A percentile compares a stretch with the other conserved stretches of the same genome.
Evolutionary conservation across 2,113 vertebrate species (phyloP).

Genomic region (Diglossa brunneiventris): DNA sequence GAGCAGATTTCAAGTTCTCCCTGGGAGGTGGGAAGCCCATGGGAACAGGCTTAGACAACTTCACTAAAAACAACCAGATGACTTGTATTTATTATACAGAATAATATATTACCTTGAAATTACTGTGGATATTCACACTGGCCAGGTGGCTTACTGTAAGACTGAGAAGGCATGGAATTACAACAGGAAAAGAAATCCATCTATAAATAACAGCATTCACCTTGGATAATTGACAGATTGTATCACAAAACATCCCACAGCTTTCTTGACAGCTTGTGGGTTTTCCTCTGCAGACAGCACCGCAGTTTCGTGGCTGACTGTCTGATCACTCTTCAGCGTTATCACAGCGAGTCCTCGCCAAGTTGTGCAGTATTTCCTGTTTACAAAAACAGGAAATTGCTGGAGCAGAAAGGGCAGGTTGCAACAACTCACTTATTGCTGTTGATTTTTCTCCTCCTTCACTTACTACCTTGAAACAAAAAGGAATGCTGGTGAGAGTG

Average conservation of each 20-base stretch:
- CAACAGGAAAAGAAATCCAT: neutral
- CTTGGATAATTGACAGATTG: neutral
- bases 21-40: constrained; percentile 32
- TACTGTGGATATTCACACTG: neutral
- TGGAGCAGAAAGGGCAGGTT: constrained; percentile 54
- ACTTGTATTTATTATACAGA: constrained; percentile 7
- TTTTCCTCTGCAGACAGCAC: constrained; percentile 2
- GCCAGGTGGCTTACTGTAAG: constrained; percentile 41
- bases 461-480: neutral
- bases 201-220: neutral
- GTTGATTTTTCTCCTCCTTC: neutral
- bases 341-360: neutral
- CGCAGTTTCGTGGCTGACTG: neutral
- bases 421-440: constrained; percentile 24
- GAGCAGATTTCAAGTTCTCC: constrained; percentile 56
- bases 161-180: neutral
- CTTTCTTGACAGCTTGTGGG: constrained; percentile 36
- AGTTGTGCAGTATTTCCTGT: neutral
- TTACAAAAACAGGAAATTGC: constrained; percentile 5
- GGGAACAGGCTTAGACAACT: constrained; percentile 24
- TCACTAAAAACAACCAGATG: constrained; percentile 27
- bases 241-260: neutral
- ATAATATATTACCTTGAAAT: constrained; percentile 53
- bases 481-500: neutral
- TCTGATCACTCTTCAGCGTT: neutral